Conservation (phyloP, 2,888 invertebrate species). For the Hofmannophila pseudospretella region DNA sequence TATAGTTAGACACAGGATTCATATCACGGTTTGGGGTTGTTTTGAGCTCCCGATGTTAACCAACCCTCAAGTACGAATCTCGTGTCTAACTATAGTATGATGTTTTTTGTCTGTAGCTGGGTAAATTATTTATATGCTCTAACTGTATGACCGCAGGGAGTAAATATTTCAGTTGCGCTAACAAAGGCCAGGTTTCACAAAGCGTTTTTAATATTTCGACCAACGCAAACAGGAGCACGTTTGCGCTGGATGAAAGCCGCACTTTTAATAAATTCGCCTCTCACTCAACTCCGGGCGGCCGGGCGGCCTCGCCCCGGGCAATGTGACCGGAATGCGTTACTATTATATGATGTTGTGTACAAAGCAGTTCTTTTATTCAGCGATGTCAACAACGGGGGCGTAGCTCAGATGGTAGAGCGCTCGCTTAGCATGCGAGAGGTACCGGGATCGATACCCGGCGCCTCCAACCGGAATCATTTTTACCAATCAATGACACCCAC, state of each 20-base stretch:
- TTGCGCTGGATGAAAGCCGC: constrained; percentile 5
- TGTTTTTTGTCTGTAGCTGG: no score
- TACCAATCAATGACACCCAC: not conserved
- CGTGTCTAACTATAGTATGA: no score
- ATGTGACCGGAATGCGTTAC: constrained; percentile 25
- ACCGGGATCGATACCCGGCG: constrained; percentile 78
- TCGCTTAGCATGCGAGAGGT: constrained; percentile 75
- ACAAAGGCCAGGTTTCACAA: not conserved
- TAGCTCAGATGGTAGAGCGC: constrained; percentile 65
- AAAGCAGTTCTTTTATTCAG: constrained; percentile 18
- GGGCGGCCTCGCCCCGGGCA: constrained; percentile 30
- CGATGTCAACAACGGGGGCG: constrained; percentile 32
- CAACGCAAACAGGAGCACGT: not conserved
- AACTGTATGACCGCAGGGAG: not conserved
- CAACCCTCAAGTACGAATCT: no score
- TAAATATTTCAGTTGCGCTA: not conserved
- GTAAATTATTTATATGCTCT: no score
- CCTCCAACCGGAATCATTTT: constrained; percentile 50
- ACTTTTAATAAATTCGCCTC: constrained; percentile 27
- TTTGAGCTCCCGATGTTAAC: no score
- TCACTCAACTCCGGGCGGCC: constrained; percentile 14
- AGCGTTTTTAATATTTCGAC: not conserved
- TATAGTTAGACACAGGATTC: no score
- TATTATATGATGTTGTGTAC: constrained; percentile 13
- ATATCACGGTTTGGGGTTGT: no score